A percentile compares a stretch with the other conserved stretches of the same genome.
phyloP scores from a whole-genome alignment of 2,113 vertebrate species.

The Oryzias javanicus region DNA sequence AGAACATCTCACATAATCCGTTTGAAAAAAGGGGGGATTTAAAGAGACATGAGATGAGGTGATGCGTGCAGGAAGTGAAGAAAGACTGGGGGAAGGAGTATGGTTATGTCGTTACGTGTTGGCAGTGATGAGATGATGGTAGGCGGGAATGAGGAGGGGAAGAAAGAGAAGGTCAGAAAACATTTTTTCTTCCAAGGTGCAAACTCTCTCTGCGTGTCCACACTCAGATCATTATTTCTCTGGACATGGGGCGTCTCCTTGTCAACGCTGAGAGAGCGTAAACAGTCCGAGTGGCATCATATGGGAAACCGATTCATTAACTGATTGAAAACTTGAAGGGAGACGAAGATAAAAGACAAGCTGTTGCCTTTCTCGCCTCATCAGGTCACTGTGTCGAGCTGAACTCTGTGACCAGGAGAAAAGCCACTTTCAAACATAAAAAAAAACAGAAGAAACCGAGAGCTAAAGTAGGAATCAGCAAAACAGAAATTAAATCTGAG shows the following conservation, averaged over 20 bases:
- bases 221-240: constrained; percentile 37
- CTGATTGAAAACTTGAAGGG: constrained; percentile 9
- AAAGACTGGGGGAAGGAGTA: constrained; percentile 26
- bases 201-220: constrained; percentile 32
- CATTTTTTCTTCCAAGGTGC: constrained; percentile 40
- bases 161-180: constrained; percentile 11
- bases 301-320: constrained; percentile 29
- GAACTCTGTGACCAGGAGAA: constrained; percentile 49
- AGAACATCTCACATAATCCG: constrained; percentile 68
- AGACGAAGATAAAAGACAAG: constrained; percentile 6
- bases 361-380: background rate
- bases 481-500: constrained; percentile 63
- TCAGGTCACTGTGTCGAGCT: constrained; percentile 41
- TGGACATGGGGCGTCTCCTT: constrained; percentile 30
- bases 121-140: constrained; percentile 31
- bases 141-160: constrained; percentile 18
- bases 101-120: constrained; percentile 66
- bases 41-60: constrained; percentile 64
- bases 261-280: constrained; percentile 6
- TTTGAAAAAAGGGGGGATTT: constrained; percentile 49
- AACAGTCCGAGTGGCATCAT: background rate
- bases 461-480: constrained; percentile 58
- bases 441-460: constrained; percentile 23
- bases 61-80: constrained; percentile 45
- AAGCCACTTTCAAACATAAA: constrained; percentile 39